These are phyloP conservation scores for Neria commutata DNA, from an alignment of 2,888 invertebrate species.

Conservation along the genomic window DNA sequence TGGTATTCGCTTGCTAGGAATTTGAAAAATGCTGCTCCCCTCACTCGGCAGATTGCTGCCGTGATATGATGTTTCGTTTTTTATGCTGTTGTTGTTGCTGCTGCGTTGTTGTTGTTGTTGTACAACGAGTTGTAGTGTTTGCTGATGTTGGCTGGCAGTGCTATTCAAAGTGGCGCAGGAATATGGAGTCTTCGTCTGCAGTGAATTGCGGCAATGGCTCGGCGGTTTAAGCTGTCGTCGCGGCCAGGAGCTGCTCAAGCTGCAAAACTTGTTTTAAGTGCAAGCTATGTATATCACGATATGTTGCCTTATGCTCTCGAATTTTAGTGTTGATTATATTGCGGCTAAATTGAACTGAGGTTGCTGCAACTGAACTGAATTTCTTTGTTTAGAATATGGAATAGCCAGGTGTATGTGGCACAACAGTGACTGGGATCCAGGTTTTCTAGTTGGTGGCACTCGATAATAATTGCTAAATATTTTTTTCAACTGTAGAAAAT, in stretches of 20 bases:
- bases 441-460: too few species aligned
- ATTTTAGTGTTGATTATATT: too few species aligned
- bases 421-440: too few species aligned
- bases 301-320: too few species aligned
- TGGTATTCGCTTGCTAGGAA: slow-evolving; percentile 31
- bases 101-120: slow-evolving; percentile 16
- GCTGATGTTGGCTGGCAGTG: background rate
- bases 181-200: too few species aligned
- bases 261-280: slow-evolving; percentile 53
- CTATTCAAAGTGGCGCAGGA: background rate
- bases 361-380: too few species aligned
- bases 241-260: slow-evolving; percentile 47
- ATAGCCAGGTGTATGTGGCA: too few species aligned
- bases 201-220: background rate
- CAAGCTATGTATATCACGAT: slow-evolving; percentile 49
- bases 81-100: slow-evolving; percentile 22
- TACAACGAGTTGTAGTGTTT: slow-evolving; percentile 9
- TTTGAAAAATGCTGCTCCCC: slow-evolving; percentile 44
- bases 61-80: background rate
- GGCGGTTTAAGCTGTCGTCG: slow-evolving; percentile 12
- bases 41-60: slow-evolving; percentile 17
- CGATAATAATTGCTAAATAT: too few species aligned
- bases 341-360: too few species aligned
- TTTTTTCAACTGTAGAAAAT: too few species aligned
- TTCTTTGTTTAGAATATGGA: too few species aligned